Evolutionary conservation across 2,113 vertebrate species (phyloP), one percentile per base, ranked within the genome.

Genomic region (Calonectris borealis): DNA sequence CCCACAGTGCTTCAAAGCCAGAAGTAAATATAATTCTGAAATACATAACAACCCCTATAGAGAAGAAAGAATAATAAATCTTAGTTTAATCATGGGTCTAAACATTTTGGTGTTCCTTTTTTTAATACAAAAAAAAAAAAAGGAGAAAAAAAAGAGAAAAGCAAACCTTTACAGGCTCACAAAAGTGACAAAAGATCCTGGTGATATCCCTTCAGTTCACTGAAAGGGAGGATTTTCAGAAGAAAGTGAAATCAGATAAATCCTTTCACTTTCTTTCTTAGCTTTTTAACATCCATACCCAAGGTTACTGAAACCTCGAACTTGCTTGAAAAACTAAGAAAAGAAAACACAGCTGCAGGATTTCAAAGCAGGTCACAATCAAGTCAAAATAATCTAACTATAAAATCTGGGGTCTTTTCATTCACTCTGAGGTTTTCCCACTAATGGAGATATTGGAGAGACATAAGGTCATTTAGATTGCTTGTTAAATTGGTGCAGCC

Each of bases 151-250:
- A n/a, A 11, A 32, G 48, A 3, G 19, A 27, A 36, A 65, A 15
- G 61, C 54, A 79, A 83, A 90, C 60, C 68, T 90, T 82, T 85
- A 3, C 52, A 82, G 38, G 76, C 64, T 95, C 77, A 75, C 44
- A 69, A 66, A 95, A 66, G 72, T 58, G 87, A 91, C 58, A 94
- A 55, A 95, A 93, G 92, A 88, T 94, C 29, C 62, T 60, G 9
- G 42, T 4, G 69, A 80, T 92, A n/a, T 27, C 57, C 69, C 57
- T 93, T 84, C 77, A 86, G 85, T 38, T 80, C 38, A 16, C 27
- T 68, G 61, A 83, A 91, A 96, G 42, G 62, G 72, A 83, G 75
- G 62, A 91, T 96, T 96, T 96, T 70, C 70, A 68, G 91, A 61
- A 65, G 65, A 65, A 80, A 86, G 26, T 64, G 51, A 91, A 94